Evolutionary conservation across 2,888 invertebrate species (phyloP).

Genomic region (Diarsia mendica): DNA sequence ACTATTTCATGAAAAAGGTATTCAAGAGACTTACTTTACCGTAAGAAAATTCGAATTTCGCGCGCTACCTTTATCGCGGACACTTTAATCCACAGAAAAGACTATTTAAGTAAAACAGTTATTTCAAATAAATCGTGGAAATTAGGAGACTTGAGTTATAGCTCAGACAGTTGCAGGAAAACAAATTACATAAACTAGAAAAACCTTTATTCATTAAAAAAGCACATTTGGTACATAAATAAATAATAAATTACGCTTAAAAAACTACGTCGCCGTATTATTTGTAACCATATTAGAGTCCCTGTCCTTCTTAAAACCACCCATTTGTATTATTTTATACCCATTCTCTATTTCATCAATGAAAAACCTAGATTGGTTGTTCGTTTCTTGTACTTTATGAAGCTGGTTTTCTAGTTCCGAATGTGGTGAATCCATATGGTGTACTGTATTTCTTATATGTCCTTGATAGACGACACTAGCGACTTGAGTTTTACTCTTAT

Average conservation of each 20-base stretch:
- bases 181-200: neutral
- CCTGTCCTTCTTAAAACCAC: constrained; percentile 23
- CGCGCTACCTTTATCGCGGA: no score
- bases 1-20: no score
- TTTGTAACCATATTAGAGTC: constrained; percentile 23
- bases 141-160: no score
- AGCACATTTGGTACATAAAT: neutral
- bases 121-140: no score
- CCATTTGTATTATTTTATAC: constrained; percentile 61
- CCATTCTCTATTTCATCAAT: constrained; percentile 71
- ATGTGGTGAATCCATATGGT: constrained; percentile 15
- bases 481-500: constrained; percentile 60
- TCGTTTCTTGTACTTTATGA: constrained; percentile 22
- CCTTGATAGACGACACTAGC: constrained; percentile 75
- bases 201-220: constrained; percentile 36
- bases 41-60: no score
- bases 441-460: constrained; percentile 69
- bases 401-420: constrained; percentile 35
- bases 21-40: no score
- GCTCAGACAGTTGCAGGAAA: no score
- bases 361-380: constrained; percentile 71
- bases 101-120: no score
- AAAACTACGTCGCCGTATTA: constrained; percentile 13
- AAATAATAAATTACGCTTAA: neutral
- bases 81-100: no score